phyloP scores from a whole-genome alignment of 1,140 invertebrate genomes.

The Melitaea cinxia region DNA sequence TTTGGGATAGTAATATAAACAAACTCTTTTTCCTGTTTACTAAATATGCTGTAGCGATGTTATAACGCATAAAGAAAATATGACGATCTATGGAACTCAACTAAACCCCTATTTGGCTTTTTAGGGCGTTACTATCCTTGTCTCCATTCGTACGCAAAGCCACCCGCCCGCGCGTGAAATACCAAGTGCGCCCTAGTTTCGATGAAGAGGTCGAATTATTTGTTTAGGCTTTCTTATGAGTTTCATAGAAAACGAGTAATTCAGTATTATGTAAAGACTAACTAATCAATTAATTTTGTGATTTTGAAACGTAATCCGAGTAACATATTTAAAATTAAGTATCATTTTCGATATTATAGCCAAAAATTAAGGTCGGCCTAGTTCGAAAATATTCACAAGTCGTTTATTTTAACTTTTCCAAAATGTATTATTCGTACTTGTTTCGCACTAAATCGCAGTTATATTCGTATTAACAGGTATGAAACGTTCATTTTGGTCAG shows the following conservation, averaged over 20 bases:
- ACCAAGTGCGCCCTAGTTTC: slow-evolving; percentile 74
- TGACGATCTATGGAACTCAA: slow-evolving; percentile 66
- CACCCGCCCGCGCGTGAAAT: slow-evolving; percentile 71
- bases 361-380: background rate
- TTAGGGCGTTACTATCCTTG: slow-evolving; percentile 70
- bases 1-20: slow-evolving; percentile 8
- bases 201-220: slow-evolving; percentile 58
- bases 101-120: slow-evolving; percentile 74
- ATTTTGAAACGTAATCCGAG: background rate
- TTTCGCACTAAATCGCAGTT: no score
- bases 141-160: slow-evolving; percentile 73
- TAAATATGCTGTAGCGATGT: slow-evolving; percentile 51
- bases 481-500: no score
- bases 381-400: no score
- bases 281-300: background rate
- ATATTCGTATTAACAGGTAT: no score
- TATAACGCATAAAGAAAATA: slow-evolving; percentile 71
- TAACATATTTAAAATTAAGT: background rate
- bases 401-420: no score
- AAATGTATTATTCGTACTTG: no score
- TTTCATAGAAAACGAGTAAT: background rate
- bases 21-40: slow-evolving; percentile 48
- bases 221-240: slow-evolving; percentile 49
- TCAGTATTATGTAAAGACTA: no score
- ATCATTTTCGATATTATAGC: background rate